Percentiles rank a stretch among this genome's conserved stretches.
These are phyloP conservation scores for Drosophila prostipennis DNA, from an alignment of 2,888 invertebrate species.

Conservation along the genomic window DNA sequence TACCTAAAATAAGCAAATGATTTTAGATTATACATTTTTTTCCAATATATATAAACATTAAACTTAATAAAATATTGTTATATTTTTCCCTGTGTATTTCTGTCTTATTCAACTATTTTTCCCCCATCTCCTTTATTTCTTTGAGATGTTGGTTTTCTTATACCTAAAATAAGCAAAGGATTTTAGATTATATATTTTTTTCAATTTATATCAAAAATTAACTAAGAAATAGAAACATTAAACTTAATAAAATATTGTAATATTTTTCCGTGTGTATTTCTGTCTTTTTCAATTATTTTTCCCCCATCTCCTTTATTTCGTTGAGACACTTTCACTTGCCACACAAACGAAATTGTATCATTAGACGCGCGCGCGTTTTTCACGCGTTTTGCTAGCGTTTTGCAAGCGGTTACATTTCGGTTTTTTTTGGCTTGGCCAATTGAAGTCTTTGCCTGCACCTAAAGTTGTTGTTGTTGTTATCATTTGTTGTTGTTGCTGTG, in stretches of 20 bases:
- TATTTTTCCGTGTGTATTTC: background rate
- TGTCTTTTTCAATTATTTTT: background rate
- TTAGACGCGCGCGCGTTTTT: constrained; percentile 49
- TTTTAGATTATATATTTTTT: no score
- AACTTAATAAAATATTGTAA: background rate
- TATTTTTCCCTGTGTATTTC: no score
- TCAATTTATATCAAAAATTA: no score
- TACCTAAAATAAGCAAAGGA: no score
- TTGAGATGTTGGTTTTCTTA: no score
- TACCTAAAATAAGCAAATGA: no score
- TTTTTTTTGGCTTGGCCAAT: background rate
- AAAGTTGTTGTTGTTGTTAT: constrained; percentile 7
- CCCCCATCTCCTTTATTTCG: background rate
- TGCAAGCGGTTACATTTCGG: constrained; percentile 5
- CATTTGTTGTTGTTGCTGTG: constrained; percentile 38
- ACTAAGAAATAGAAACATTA: background rate
- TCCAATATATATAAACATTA: no score
- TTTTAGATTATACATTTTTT: no score
- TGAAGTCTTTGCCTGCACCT: constrained; percentile 9
- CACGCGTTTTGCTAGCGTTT: constrained; percentile 40
- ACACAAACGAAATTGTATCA: constrained; percentile 53
- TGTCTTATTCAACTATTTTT: no score
- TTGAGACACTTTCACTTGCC: constrained; percentile 46
- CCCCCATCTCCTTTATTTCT: no score
- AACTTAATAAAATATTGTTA: no score